Evolutionary conservation across 1,140 invertebrate genomes (phyloP).

Genomic region (Drosophila setifemur): DNA sequence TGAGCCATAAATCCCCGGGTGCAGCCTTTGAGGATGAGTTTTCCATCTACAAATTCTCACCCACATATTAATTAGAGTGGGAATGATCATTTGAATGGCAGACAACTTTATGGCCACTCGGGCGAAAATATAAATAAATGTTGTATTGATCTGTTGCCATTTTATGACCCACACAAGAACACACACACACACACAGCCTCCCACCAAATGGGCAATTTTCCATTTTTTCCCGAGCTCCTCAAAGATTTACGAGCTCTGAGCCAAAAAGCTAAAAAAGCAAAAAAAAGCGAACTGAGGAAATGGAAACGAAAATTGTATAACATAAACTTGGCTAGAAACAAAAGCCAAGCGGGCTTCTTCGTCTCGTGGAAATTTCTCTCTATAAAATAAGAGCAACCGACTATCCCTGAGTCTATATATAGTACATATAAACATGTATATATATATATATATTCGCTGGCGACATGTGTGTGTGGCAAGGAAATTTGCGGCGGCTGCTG

Average conservation of each 20-base stretch:
- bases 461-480: neutral
- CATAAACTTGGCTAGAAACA: constrained; percentile 65
- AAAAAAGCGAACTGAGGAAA: constrained; percentile 23
- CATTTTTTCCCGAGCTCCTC: constrained; percentile 49
- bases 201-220: constrained; percentile 70
- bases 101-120: constrained; percentile 54
- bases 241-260: constrained; percentile 70
- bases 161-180: constrained; percentile 25
- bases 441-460: neutral
- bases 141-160: constrained; percentile 67
- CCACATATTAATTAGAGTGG: constrained; percentile 61
- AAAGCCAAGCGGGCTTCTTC: constrained; percentile 42
- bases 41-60: constrained; percentile 4
- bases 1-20: constrained; percentile 40
- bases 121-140: constrained; percentile 71
- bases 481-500: constrained; percentile 51
- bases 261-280: constrained; percentile 16
- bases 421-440: neutral
- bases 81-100: constrained; percentile 49
- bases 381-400: constrained; percentile 5
- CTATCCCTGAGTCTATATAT: constrained; percentile 9
- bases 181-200: neutral
- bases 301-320: constrained; percentile 46
- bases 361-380: constrained; percentile 23
- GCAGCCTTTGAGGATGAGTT: constrained; percentile 10